These are phyloP conservation scores for Mesorhabditis belari DNA, from an alignment of 2,888 invertebrate species.

Conservation along the genomic window DNA sequence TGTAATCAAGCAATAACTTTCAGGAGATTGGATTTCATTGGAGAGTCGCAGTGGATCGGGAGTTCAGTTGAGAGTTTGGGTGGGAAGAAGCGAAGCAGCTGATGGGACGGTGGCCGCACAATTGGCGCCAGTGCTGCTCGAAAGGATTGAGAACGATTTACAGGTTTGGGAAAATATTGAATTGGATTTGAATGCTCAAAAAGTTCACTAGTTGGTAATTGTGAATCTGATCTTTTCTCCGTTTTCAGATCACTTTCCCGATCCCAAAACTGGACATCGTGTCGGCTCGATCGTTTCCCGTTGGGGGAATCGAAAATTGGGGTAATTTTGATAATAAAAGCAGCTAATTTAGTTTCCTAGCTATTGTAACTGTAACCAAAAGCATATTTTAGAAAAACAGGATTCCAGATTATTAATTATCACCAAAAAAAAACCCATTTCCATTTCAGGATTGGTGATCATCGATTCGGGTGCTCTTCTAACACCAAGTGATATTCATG, in stretches of 20 bases:
- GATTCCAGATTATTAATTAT: too few species aligned
- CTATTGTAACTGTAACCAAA: too few species aligned
- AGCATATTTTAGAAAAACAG: too few species aligned
- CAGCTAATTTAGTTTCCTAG: slow-evolving; percentile 16
- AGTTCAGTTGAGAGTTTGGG: slow-evolving; percentile 43
- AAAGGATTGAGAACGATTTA: slow-evolving; percentile 42
- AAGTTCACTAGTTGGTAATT: not conserved
- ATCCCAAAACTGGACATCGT: slow-evolving; percentile 55
- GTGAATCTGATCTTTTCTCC: not conserved
- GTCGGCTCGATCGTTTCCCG: slow-evolving; percentile 55
- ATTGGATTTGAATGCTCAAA: too few species aligned
- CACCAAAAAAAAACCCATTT: too few species aligned
- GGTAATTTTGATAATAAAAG: slow-evolving; percentile 34
- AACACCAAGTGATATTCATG: not conserved
- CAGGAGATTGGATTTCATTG: slow-evolving; percentile 39
- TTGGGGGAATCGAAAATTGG: slow-evolving; percentile 58
- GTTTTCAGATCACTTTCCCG: slow-evolving; percentile 39
- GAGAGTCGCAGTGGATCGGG: slow-evolving; percentile 41
- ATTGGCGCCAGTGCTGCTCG: slow-evolving; percentile 44
- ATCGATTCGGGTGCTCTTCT: not conserved
- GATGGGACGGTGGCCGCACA: slow-evolving; percentile 37
- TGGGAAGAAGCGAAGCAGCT: slow-evolving; percentile 22
- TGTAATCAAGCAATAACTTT: too few species aligned
- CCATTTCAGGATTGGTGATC: too few species aligned
- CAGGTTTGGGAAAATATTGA: slow-evolving; percentile 12